Evolutionary conservation across 2,797 vertebrate genomes (phyloP).

Genomic region (Florisuga fusca): DNA sequence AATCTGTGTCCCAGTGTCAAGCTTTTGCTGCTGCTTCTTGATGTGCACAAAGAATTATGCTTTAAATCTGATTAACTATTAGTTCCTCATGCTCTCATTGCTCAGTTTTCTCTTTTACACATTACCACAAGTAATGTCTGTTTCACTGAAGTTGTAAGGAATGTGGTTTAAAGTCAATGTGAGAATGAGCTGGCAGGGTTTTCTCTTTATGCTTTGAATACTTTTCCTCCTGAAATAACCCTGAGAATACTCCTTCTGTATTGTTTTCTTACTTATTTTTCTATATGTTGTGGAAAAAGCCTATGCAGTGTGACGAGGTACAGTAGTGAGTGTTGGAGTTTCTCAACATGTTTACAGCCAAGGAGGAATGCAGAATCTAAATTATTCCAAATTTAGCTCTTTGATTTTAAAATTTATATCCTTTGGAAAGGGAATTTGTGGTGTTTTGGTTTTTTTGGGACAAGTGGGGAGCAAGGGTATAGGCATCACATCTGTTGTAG

Average conservation of each 20-base stretch:
- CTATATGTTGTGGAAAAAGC: background rate
- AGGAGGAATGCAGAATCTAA: constrained; percentile 28
- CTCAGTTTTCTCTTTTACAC: constrained; percentile 9
- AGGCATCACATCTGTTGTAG: constrained; percentile 15
- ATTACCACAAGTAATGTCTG: background rate
- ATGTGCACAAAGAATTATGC: background rate
- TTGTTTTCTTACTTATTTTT: background rate
- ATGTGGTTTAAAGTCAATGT: constrained; percentile 45
- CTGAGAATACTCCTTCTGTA: background rate
- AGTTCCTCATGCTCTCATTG: background rate
- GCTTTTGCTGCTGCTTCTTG: background rate
- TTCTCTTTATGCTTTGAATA: constrained; percentile 53
- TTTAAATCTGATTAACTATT: constrained; percentile 13
- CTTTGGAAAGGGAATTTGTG: constrained; percentile 12
- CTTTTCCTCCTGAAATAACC: constrained; percentile 59
- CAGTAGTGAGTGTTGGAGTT: background rate
- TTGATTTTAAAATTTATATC: background rate
- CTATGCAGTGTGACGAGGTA: background rate
- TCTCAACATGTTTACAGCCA: background rate
- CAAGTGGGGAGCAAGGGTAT: background rate
- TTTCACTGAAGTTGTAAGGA: constrained; percentile 50
- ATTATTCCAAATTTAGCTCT: constrained; percentile 1
- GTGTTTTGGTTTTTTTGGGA: background rate
- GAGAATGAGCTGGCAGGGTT: constrained; percentile 47
- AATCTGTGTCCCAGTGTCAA: background rate